A percentile compares a stretch with the other conserved stretches of the same genome.
phyloP scores from a whole-genome alignment of 2,797 vertebrate genomes.

The Parotocinclus haroldoi region DNA sequence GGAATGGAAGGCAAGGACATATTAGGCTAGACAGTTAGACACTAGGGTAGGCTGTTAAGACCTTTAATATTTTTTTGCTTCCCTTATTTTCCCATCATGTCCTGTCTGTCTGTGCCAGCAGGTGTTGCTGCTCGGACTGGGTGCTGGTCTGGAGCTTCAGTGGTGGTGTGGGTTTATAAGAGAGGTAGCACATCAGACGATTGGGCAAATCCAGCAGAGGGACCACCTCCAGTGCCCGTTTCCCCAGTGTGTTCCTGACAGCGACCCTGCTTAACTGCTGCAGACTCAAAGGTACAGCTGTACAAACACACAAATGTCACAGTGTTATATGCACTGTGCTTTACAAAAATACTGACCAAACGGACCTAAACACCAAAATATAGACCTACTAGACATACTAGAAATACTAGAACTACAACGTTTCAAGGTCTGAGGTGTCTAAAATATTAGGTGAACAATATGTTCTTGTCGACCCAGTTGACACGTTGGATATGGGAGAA shows the following conservation, averaged over 20 bases:
- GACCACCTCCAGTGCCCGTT: constrained; percentile 61
- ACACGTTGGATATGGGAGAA: too few species aligned
- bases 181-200: constrained; percentile 70
- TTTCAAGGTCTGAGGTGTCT: too few species aligned
- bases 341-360: neutral
- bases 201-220: constrained; percentile 68
- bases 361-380: too few species aligned
- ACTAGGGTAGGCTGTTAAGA: too few species aligned
- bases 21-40: too few species aligned
- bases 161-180: constrained; percentile 52
- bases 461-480: too few species aligned
- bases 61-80: too few species aligned
- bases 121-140: neutral
- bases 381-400: neutral
- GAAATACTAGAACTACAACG: neutral
- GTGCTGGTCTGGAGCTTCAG: constrained; percentile 16
- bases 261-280: constrained; percentile 75
- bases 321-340: too few species aligned
- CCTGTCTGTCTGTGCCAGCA: neutral
- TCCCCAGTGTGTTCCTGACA: constrained; percentile 64
- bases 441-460: too few species aligned
- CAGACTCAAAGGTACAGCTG: constrained; percentile 72
- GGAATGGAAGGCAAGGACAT: too few species aligned
- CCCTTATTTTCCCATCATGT: neutral
- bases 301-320: constrained; percentile 8